These are phyloP conservation scores for Hylaeus volcanicus DNA, from an alignment of 1,140 invertebrate species.

Conservation along the genomic window DNA sequence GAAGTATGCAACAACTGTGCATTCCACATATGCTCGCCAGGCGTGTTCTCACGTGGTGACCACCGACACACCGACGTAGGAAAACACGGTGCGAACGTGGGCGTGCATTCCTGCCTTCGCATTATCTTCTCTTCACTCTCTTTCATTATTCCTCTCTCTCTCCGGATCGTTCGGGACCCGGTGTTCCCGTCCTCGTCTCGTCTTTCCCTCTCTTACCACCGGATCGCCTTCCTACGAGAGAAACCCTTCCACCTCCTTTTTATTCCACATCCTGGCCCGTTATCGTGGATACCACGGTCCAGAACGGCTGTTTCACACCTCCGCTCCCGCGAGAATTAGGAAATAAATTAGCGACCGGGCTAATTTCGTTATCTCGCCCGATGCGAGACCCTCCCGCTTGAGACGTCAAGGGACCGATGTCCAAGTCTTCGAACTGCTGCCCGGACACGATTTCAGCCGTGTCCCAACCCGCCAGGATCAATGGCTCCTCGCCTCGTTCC, in stretches of 20 bases:
- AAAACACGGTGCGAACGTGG: slow-evolving; percentile 77
- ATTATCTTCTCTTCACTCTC: slow-evolving; percentile 71
- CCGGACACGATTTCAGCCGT: slow-evolving; percentile 55
- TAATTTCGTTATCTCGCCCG: slow-evolving; percentile 79
- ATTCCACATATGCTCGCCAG: slow-evolving; percentile 72
- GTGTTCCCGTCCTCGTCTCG: slow-evolving; percentile 21
- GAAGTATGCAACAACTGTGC: slow-evolving; percentile 73
- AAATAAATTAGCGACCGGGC: slow-evolving; percentile 79
- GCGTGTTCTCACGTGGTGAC: slow-evolving; percentile 73
- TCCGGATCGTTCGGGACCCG: slow-evolving; percentile 1
- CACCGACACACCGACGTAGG: slow-evolving; percentile 71
- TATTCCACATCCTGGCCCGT: slow-evolving; percentile 58
- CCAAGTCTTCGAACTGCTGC: slow-evolving; percentile 40
- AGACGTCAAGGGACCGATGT: slow-evolving; percentile 71
- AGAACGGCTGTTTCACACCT: slow-evolving; percentile 80
- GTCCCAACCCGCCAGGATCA: slow-evolving; percentile 55
- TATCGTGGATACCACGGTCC: slow-evolving; percentile 68
- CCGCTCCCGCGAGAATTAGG: slow-evolving; percentile 79
- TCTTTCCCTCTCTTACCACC: slow-evolving; percentile 26
- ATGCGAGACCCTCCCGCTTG: slow-evolving; percentile 72
- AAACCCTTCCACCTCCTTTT: slow-evolving; percentile 53
- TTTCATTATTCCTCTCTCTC: slow-evolving; percentile 32
- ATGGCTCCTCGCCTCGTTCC: slow-evolving; percentile 46
- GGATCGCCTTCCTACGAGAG: slow-evolving; percentile 38
- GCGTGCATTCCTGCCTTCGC: slow-evolving; percentile 77